These are phyloP conservation scores for Andrena cerasifolii DNA, from an alignment of 1,140 invertebrate species.

Conservation along the genomic window DNA sequence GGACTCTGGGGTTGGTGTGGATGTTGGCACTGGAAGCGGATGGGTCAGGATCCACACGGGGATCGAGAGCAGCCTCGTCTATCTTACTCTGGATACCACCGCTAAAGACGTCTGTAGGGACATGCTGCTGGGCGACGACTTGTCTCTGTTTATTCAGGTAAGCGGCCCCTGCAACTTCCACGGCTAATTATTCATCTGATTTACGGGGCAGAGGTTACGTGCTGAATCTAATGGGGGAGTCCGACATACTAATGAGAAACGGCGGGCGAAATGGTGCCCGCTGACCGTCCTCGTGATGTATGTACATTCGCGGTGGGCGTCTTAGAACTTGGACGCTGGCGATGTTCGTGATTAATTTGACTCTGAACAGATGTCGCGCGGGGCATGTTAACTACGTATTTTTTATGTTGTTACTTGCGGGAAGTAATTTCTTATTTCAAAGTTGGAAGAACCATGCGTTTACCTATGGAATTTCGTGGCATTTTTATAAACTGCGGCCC, in stretches of 20 bases:
- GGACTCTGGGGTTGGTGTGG: constrained; percentile 79
- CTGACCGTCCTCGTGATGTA: neutral
- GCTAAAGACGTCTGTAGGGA: constrained; percentile 85
- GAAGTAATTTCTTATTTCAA: no score
- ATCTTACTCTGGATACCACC: constrained; percentile 84
- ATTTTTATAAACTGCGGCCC: no score
- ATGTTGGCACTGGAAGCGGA: constrained; percentile 77
- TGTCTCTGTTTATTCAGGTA: constrained; percentile 86
- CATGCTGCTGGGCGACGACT: constrained; percentile 83
- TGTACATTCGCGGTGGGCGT: neutral
- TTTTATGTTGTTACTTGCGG: no score
- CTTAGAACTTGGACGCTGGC: neutral
- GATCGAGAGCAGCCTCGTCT: constrained; percentile 84
- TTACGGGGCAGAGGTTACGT: constrained; percentile 19
- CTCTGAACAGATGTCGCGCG: no score
- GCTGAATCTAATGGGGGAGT: constrained; percentile 11
- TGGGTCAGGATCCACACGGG: constrained; percentile 86
- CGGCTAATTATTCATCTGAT: constrained; percentile 61
- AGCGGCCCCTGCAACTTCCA: constrained; percentile 52
- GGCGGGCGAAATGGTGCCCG: no score
- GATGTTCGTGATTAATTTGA: no score
- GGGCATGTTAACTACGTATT: no score
- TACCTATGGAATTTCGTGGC: no score
- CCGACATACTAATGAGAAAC: constrained; percentile 10
- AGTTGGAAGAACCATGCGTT: no score